These are phyloP conservation scores for Cheilosia vulpina DNA, from an alignment of 2,888 invertebrate species.

Conservation along the genomic window DNA sequence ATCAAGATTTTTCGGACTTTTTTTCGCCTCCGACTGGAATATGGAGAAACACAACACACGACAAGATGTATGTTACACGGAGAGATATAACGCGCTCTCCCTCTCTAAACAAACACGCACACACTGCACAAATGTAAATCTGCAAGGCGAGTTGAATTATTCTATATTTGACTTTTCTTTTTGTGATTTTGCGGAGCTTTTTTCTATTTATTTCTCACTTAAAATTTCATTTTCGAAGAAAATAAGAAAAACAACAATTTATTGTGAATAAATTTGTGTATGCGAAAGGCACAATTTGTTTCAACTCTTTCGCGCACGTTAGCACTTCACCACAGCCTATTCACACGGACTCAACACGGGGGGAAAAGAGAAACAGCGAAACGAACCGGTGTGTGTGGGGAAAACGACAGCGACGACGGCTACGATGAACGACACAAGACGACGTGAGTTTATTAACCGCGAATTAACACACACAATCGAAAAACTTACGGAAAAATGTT, in stretches of 20 bases:
- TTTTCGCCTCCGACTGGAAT: slow-evolving; percentile 46
- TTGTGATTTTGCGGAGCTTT: neutral
- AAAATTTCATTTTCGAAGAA: neutral
- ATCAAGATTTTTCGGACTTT: slow-evolving; percentile 35
- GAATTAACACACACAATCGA: slow-evolving; percentile 71
- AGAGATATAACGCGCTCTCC: slow-evolving; percentile 29
- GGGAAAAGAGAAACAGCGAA: slow-evolving; percentile 36
- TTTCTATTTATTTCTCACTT: slow-evolving; percentile 5
- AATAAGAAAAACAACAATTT: neutral
- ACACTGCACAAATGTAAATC: slow-evolving; percentile 60
- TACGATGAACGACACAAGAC: slow-evolving; percentile 34
- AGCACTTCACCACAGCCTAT: slow-evolving; percentile 39
- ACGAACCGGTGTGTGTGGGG: slow-evolving; percentile 61
- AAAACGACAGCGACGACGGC: slow-evolving; percentile 31
- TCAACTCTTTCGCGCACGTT: slow-evolving; percentile 59
- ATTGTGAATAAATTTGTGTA: slow-evolving; percentile 2
- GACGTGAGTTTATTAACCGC: slow-evolving; percentile 75
- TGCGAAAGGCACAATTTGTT: slow-evolving; percentile 1
- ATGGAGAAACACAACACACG: slow-evolving; percentile 48
- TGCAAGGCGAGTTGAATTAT: slow-evolving; percentile 42
- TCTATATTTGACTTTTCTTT: slow-evolving; percentile 11
- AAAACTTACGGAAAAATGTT: slow-evolving; percentile 68
- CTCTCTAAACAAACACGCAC: slow-evolving; percentile 73
- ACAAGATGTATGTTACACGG: slow-evolving; percentile 34
- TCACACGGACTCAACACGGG: slow-evolving; percentile 34